Base-by-base conservation (phyloP, 2,113 vertebrate species). In the Neomonachus schauinslandi region DNA sequence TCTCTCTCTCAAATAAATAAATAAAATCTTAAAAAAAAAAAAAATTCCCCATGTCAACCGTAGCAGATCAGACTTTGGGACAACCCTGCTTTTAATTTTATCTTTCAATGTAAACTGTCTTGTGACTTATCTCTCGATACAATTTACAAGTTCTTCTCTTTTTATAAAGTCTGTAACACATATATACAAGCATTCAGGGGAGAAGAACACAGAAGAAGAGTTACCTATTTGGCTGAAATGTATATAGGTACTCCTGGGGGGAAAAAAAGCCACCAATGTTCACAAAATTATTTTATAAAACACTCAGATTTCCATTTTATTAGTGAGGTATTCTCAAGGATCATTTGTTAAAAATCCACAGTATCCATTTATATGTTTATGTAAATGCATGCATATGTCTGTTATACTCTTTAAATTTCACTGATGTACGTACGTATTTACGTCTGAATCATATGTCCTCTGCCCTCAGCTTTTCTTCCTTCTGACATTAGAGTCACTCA, bases 41-140 rank as follows among this genome's bases (percentile, higher is more conserved):
- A 89, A 96, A 55, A n/a, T 94, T 83, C 55, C 76, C 57, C 84
- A 55, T 61, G 36, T 59, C 63, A 76, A 7, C 46, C 9, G 0
- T 67, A 83, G 89, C 33, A 96, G 31, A 72, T 90, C 69, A 96
- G 87, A 92, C 67, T 96, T 87, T 84, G 49, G 6, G 39, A 85
- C 85, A 96, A 77, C 57, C 88, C 12, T 89, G 12, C 42, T 94
- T 95, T 94, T 80, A 94, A 81, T 77, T 74, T 57, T 84, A 74
- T 93, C 42, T 93, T 91, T 93, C 18, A 5, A 0, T 91, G 4
- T 85, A 91, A 92, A 94, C 51, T 88, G 7, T 85, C 88, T 82
- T 91, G 55, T 92, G 49, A 87, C 19, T 89, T 97, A 69, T 80
- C 69, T 97, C 94, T 88, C 87, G 49, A 95, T 96, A 89, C 49